Evolutionary conservation across 2,797 vertebrate genomes (phyloP).

Genomic region (Semotilus atromaculatus): DNA sequence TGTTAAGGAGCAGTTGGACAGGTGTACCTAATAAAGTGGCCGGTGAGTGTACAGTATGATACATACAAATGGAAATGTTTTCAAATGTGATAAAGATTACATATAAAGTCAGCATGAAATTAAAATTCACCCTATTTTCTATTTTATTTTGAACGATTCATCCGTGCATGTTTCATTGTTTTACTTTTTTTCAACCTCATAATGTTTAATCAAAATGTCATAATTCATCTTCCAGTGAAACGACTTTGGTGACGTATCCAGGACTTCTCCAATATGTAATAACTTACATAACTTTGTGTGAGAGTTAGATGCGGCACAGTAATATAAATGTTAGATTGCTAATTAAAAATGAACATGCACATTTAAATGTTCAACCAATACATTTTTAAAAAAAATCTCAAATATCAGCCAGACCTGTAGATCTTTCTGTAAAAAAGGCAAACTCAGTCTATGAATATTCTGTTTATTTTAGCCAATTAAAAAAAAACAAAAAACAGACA

Average conservation of each 20-base stretch:
- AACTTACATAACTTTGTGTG: not conserved
- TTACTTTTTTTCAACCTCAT: not conserved
- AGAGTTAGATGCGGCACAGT: not conserved
- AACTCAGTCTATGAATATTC: not conserved
- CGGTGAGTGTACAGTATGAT: too few species aligned
- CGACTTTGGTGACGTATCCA: not conserved
- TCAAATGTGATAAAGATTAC: not conserved
- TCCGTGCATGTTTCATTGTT: not conserved
- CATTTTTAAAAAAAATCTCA: not conserved
- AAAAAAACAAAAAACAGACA: not conserved
- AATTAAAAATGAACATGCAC: not conserved
- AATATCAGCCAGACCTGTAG: not conserved
- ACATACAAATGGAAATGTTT: not conserved
- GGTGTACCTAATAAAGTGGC: too few species aligned
- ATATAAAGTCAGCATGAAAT: not conserved
- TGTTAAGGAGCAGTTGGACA: too few species aligned
- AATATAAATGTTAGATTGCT: not conserved
- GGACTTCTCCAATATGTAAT: not conserved
- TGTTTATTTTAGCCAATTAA: not conserved
- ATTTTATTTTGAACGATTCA: not conserved
- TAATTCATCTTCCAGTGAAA: not conserved
- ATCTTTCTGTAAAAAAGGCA: too few species aligned
- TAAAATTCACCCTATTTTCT: not conserved
- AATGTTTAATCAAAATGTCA: not conserved
- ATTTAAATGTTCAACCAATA: not conserved